Evolutionary conservation across 2,888 invertebrate species (phyloP).

Genomic region (Drosophila putrida): DNA sequence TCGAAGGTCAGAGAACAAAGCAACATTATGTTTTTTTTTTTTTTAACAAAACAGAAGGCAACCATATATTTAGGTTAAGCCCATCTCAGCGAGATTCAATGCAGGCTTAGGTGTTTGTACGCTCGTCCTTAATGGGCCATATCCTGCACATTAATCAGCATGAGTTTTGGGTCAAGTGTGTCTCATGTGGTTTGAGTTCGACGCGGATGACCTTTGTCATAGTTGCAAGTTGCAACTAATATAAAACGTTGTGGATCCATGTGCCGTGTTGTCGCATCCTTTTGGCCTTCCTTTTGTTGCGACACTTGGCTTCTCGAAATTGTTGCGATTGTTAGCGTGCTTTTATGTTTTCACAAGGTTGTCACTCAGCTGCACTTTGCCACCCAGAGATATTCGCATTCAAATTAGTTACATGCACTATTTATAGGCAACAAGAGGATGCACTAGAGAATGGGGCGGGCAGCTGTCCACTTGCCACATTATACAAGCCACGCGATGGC

Average conservation of each 20-base stretch:
- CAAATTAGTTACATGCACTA: constrained; percentile 61
- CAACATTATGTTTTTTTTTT: constrained; percentile 27
- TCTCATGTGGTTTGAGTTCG: neutral
- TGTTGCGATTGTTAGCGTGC: constrained; percentile 63
- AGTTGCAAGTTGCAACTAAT: too few species aligned
- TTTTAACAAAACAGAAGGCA: constrained; percentile 16
- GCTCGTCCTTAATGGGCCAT: constrained; percentile 30
- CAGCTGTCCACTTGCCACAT: constrained; percentile 24
- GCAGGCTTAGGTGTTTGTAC: constrained; percentile 42
- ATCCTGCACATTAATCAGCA: constrained; percentile 53
- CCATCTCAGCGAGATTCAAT: constrained; percentile 42
- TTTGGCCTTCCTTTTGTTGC: constrained; percentile 32
- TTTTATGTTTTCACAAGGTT: constrained; percentile 45
- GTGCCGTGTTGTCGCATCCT: constrained; percentile 27
- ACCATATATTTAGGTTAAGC: constrained; percentile 69
- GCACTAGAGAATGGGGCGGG: neutral
- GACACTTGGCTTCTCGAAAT: constrained; percentile 38
- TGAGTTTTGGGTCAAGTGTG: constrained; percentile 57
- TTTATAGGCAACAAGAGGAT: constrained; percentile 31
- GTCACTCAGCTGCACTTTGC: constrained; percentile 2
- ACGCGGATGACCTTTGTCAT: constrained; percentile 29
- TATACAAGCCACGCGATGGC: constrained; percentile 50
- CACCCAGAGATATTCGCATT: constrained; percentile 35
- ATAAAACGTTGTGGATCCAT: constrained; percentile 15
- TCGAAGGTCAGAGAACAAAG: constrained; percentile 57